Base-by-base conservation (phyloP, 2,888 invertebrate species). In the Idaea dimidiata region DNA sequence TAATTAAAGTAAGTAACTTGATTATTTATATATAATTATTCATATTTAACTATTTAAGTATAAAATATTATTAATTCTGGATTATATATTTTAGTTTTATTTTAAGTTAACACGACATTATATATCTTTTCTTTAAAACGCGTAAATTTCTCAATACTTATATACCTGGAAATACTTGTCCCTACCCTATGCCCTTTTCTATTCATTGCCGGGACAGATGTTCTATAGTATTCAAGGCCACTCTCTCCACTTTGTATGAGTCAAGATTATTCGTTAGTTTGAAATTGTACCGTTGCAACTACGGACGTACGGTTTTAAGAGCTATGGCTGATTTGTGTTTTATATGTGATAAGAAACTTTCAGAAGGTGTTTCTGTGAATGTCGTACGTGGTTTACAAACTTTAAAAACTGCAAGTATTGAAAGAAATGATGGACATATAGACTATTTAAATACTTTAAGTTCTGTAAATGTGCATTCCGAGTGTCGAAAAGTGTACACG, bases 401-500 rank as follows among this genome's bases (percentile, higher is more conserved):
- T 69, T 71, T 74, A 72, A 71, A 65, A 72, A 72, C 68, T 72
- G 72, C 72, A 68, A 74, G 72, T 72, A 66, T 71, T 65, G 72
- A 70, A 69, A 71, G 72, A 66, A 71, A 71, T 69, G 72, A 72
- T 65, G 71, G 71, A 64, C 64, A 69, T 65, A 70, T 67, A 66
- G 67, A 74, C 62, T 72, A 66, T 69, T 71, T 73, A 68, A 72
- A 72, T 65, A 70, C 70, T 65, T 65, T 69, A 72, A 72, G 57
- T 66, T 74, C 72, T 72, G 74, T 72, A 60, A 72, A 69, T 66
- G 69, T 75, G 66, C 73, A 73, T 72, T 57, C 59, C 60, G 63
- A 73, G 70, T 75, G 73, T 66, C 72, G 72, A 70, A 75, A 68
- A 70, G 69, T 71, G 61, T 74, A 75, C 68, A 73, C 66, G 16